Percentiles rank a stretch among this genome's conserved stretches.
These are phyloP conservation scores for Atta cephalotes DNA, from an alignment of 1,140 invertebrate species.

Conservation along the genomic window DNA sequence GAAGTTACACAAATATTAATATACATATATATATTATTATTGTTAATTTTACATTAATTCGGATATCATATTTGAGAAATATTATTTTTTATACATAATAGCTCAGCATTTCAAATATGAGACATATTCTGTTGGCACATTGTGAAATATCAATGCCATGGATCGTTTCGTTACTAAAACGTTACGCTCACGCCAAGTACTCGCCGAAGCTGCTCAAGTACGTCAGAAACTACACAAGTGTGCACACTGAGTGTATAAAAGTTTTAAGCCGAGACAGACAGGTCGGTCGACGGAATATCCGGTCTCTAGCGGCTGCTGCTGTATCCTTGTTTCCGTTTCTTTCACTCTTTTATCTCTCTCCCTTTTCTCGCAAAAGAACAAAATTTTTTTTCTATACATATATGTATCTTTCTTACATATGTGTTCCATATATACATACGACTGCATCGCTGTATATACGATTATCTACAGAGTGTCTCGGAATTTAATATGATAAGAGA, in stretches of 20 bases:
- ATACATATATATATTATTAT: neutral
- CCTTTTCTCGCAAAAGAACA: constrained; percentile 25
- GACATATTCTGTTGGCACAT: neutral
- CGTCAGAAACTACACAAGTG: constrained; percentile 38
- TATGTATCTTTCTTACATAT: neutral
- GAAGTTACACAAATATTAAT: neutral
- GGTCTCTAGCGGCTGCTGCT: constrained; percentile 52
- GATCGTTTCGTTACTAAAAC: constrained; percentile 17
- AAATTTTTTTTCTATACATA: constrained; percentile 22
- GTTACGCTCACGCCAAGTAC: constrained; percentile 22
- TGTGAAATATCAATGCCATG: neutral
- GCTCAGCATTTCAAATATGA: neutral
- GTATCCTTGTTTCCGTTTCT: neutral
- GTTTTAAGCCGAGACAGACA: constrained; percentile 63
- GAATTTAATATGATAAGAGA: neutral
- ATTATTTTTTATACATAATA: neutral
- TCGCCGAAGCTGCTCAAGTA: constrained; percentile 28
- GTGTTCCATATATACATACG: neutral
- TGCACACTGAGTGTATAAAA: constrained; percentile 21
- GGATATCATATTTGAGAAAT: neutral
- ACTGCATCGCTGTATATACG: neutral
- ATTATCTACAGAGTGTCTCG: neutral
- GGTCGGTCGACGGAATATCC: constrained; percentile 53
- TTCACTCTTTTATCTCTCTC: neutral
- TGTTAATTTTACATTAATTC: neutral